Conservation (phyloP, 2,113 vertebrate genomes). For the Barnardius zonarius region DNA sequence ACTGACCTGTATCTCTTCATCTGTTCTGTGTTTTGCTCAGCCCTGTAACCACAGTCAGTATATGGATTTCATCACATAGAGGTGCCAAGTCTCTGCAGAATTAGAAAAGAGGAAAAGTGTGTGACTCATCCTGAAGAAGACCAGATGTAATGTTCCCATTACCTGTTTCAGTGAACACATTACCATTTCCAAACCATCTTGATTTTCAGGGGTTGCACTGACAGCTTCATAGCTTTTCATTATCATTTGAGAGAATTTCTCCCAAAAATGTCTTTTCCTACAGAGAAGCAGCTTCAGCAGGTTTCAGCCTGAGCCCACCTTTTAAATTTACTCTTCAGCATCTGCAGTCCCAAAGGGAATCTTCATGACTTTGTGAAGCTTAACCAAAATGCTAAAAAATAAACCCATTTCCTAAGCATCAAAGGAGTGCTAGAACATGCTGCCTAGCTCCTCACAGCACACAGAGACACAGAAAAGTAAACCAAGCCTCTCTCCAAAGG, state of each 20-base stretch:
- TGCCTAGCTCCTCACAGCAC: not conserved
- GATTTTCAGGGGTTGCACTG: not conserved
- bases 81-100: conserved; percentile 61
- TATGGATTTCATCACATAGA: conserved; percentile 63
- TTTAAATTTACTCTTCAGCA: not conserved
- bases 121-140: conserved; percentile 58
- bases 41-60: conserved; percentile 25
- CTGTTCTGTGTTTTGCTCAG: conserved; percentile 49
- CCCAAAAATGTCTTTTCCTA: not conserved
- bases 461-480: not conserved
- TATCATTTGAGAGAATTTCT: not conserved
- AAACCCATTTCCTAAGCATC: not conserved
- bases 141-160: conserved; percentile 57
- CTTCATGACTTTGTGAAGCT: not conserved
- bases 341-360: not conserved
- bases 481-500: not conserved
- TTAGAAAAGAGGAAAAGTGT: conserved; percentile 21
- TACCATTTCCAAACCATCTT: not conserved
- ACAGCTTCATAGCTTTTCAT: conserved; percentile 9
- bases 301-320: not conserved
- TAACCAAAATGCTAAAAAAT: not conserved
- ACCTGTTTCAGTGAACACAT: conserved; percentile 40
- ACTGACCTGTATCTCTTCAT: conserved; percentile 63
- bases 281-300: not conserved
- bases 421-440: not conserved